phyloP scores from a whole-genome alignment of 2,888 invertebrate species.

The Ophion ellenae region DNA sequence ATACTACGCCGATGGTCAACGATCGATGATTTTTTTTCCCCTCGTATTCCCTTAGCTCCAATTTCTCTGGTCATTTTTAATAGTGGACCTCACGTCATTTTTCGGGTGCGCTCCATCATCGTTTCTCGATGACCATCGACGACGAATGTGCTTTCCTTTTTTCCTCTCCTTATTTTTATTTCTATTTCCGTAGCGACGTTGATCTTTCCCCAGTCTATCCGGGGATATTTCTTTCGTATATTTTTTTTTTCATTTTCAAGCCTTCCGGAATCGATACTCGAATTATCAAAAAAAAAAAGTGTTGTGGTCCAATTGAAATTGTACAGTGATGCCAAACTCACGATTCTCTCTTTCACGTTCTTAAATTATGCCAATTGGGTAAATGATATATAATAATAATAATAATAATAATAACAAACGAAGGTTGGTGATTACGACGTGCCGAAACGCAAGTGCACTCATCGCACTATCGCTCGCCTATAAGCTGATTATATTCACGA shows the following conservation, averaged over 20 bases:
- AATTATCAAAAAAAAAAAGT: neutral
- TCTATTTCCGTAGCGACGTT: conserved; percentile 48
- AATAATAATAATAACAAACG: neutral
- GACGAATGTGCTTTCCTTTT: conserved; percentile 16
- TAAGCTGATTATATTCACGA: neutral
- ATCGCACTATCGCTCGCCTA: neutral
- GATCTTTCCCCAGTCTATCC: conserved; percentile 40
- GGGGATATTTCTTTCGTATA: conserved; percentile 27
- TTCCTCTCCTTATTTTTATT: conserved; percentile 19
- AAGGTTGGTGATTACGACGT: conserved; percentile 74
- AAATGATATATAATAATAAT: conserved; percentile 71
- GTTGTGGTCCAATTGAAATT: conserved; percentile 68
- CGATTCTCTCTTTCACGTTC: conserved; percentile 76
- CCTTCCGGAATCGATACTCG: conserved; percentile 41
- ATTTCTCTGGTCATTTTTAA: neutral
- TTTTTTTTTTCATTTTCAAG: conserved; percentile 31
- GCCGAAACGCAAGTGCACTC: neutral
- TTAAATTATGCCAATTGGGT: conserved; percentile 75
- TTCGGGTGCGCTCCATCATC: conserved; percentile 34
- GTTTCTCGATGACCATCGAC: conserved; percentile 43
- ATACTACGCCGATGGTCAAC: conserved; percentile 56
- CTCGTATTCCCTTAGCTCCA: neutral
- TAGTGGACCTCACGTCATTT: neutral
- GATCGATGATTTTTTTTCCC: conserved; percentile 49
- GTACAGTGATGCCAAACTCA: conserved; percentile 83